phyloP scores from a whole-genome alignment of 1,140 invertebrate species.

The Physella acuta region DNA sequence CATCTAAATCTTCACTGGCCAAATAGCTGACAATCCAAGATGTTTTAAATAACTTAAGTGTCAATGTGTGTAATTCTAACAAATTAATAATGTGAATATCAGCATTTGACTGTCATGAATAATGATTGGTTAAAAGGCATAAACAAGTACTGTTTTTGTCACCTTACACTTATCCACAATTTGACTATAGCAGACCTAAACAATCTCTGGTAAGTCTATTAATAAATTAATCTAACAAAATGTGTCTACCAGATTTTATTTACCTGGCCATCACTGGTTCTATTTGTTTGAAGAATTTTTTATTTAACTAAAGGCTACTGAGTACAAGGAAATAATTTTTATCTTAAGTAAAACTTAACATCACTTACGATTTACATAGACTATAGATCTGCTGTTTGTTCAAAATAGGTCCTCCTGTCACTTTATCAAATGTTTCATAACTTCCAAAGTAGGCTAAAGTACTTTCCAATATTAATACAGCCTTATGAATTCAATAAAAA shows the following conservation, averaged over 20 bases:
- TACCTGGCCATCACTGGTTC: neutral
- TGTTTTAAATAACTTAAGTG: neutral
- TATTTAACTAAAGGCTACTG: neutral
- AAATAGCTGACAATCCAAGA: slow-evolving; percentile 31
- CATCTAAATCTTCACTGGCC: slow-evolving; percentile 44
- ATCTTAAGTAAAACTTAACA: neutral
- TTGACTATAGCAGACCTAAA: neutral
- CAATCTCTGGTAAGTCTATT: neutral
- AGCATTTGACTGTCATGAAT: too few species aligned
- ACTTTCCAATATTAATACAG: slow-evolving; percentile 48
- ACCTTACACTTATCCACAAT: too few species aligned
- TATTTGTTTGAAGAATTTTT: neutral
- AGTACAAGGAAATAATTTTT: neutral
- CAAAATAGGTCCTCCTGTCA: slow-evolving; percentile 45
- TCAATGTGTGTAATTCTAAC: neutral
- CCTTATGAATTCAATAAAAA: slow-evolving; percentile 31
- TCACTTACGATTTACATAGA: slow-evolving; percentile 29
- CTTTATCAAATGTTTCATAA: slow-evolving; percentile 54
- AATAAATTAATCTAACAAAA: neutral
- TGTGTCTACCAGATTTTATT: neutral
- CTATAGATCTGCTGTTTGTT: slow-evolving; percentile 39
- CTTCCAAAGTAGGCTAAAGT: slow-evolving; percentile 45
- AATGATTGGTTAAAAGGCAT: too few species aligned
- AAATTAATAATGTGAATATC: neutral
- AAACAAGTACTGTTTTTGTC: too few species aligned